Evolutionary conservation across 2,797 vertebrate genomes (phyloP).

Genomic region (Phrynocephalus vlangalii): DNA sequence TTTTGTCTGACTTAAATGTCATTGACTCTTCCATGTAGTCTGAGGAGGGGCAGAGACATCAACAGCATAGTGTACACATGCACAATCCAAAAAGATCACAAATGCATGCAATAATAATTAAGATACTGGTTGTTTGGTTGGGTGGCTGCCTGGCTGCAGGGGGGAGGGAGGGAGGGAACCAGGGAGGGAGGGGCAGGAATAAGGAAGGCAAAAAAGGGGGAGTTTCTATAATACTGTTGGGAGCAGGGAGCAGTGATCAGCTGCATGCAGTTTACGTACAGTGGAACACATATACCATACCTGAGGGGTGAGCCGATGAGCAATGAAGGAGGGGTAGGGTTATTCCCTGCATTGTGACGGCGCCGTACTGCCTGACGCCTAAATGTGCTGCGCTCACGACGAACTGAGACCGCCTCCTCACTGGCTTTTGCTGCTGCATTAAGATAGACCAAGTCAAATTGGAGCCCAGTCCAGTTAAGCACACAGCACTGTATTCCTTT

Average conservation of each 20-base stretch:
- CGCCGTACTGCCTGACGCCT: slow-evolving; percentile 98
- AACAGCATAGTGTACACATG: slow-evolving; percentile 76
- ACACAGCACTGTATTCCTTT: slow-evolving; percentile 75
- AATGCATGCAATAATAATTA: slow-evolving; percentile 66
- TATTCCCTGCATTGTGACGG: slow-evolving; percentile 99
- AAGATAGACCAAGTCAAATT: slow-evolving; percentile 85
- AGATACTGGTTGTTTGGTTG: slow-evolving; percentile 47
- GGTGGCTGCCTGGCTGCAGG: no score
- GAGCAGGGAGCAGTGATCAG: slow-evolving; percentile 68
- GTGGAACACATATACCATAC: slow-evolving; percentile 87
- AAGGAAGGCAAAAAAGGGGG: slow-evolving; percentile 66
- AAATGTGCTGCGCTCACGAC: slow-evolving; percentile 98
- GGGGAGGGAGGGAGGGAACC: neutral
- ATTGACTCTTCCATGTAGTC: slow-evolving; percentile 59
- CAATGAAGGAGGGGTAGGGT: slow-evolving; percentile 96
- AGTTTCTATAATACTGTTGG: slow-evolving; percentile 65
- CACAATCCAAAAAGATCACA: slow-evolving; percentile 55
- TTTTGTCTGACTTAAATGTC: slow-evolving; percentile 47
- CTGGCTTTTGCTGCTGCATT: slow-evolving; percentile 90
- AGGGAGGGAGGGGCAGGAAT: neutral
- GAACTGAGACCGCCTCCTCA: slow-evolving; percentile 96
- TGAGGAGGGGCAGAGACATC: slow-evolving; percentile 16
- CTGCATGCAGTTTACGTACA: slow-evolving; percentile 79
- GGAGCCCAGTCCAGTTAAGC: slow-evolving; percentile 75
- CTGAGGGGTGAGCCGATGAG: slow-evolving; percentile 99